These are phyloP conservation scores for Phaonia tiefii DNA, from an alignment of 2,888 invertebrate species.

Conservation along the genomic window DNA sequence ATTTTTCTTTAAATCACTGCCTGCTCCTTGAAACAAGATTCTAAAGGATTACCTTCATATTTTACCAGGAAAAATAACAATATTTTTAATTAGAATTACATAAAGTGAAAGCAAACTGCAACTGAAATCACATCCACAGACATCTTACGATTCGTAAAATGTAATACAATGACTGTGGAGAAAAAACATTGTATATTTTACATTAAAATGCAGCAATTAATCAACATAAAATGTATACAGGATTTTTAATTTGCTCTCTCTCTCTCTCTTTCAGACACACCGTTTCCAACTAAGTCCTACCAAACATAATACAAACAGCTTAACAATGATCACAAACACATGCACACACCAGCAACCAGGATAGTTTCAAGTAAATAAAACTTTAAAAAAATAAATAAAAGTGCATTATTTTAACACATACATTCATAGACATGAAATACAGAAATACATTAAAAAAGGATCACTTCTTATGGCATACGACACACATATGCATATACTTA, in stretches of 20 bases:
- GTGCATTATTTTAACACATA: slow-evolving; percentile 9
- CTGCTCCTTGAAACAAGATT: background rate
- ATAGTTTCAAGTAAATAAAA: slow-evolving; percentile 47
- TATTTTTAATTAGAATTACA: slow-evolving; percentile 51
- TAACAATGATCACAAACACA: background rate
- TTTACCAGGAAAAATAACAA: background rate
- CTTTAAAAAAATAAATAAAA: slow-evolving; percentile 28
- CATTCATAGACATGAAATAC: slow-evolving; percentile 40
- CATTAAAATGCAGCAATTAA: slow-evolving; percentile 64
- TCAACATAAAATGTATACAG: slow-evolving; percentile 57
- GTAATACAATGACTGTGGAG: slow-evolving; percentile 13
- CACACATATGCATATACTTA: background rate
- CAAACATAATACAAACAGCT: slow-evolving; percentile 21
- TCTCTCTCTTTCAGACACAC: slow-evolving; percentile 15
- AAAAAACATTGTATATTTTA: slow-evolving; percentile 55
- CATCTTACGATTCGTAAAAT: background rate
- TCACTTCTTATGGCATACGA: slow-evolving; percentile 6
- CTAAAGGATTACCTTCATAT: slow-evolving; percentile 2
- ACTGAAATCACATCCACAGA: no score
- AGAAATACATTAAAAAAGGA: slow-evolving; percentile 53
- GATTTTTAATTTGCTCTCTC: background rate
- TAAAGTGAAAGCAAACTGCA: slow-evolving; percentile 18
- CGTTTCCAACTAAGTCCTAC: background rate
- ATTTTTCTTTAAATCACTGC: slow-evolving; percentile 4
- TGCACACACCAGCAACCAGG: background rate